These are phyloP conservation scores for Vidua macroura DNA, from an alignment of 2,113 vertebrate genomes.

Conservation along the genomic window DNA sequence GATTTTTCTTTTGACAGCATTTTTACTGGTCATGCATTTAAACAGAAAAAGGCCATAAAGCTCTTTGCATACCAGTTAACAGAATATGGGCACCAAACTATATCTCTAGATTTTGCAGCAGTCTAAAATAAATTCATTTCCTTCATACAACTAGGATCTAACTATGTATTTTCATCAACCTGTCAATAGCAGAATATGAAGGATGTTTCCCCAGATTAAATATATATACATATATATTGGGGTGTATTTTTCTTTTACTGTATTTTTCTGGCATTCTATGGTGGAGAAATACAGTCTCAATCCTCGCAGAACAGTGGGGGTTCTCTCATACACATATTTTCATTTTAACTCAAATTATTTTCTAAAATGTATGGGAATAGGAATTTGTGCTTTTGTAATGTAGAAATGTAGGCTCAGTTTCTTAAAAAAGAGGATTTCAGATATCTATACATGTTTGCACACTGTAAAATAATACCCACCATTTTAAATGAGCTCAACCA, in stretches of 20 bases:
- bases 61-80: not conserved
- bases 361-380: not conserved
- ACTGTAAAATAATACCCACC: not conserved
- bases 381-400: not conserved
- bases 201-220: conserved; percentile 5
- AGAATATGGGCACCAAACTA: not conserved
- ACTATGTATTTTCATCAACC: conserved; percentile 48
- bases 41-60: conserved; percentile 30
- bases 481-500: not conserved
- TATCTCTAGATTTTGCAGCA: not conserved
- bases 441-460: not conserved
- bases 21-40: conserved; percentile 10
- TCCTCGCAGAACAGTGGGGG: not conserved
- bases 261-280: not conserved
- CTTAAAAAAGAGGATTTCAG: not conserved
- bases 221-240: not conserved
- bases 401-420: not conserved
- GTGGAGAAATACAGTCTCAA: not conserved
- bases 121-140: conserved; percentile 23
- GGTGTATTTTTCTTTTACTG: conserved; percentile 12
- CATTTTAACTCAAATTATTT: conserved; percentile 2
- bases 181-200: conserved; percentile 40
- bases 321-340: not conserved
- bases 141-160: conserved; percentile 39
- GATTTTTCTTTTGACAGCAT: conserved; percentile 19